phyloP scores from a whole-genome alignment of 2,797 vertebrate genomes.

The Channa striata region DNA sequence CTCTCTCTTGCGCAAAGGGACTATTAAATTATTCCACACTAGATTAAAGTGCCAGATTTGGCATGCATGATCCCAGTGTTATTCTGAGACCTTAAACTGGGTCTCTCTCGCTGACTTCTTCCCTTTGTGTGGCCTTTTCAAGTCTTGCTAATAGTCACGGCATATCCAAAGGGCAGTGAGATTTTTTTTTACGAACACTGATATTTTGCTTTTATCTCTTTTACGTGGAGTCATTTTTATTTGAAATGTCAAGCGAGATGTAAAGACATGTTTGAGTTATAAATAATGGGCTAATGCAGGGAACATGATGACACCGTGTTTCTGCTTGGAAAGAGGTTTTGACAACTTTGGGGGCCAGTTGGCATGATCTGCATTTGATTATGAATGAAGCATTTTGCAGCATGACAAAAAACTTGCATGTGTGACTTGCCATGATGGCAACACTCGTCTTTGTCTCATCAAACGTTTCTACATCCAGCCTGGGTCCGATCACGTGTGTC shows the following conservation, averaged over 20 bases:
- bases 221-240: too few species aligned
- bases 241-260: too few species aligned
- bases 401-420: conserved; percentile 68
- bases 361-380: conserved; percentile 64
- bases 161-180: conserved; percentile 31
- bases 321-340: conserved; percentile 6
- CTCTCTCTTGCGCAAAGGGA: conserved; percentile 13
- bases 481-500: conserved; percentile 8
- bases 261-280: too few species aligned
- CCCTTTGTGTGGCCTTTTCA: conserved; percentile 3
- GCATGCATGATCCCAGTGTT: conserved; percentile 20
- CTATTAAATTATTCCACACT: conserved; percentile 56
- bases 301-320: neutral
- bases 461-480: conserved; percentile 21
- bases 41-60: conserved; percentile 52
- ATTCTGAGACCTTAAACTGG: conserved; percentile 25
- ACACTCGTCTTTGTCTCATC: conserved; percentile 21
- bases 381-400: conserved; percentile 70
- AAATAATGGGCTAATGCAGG: too few species aligned
- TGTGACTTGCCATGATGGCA: conserved; percentile 31
- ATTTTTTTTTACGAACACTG: neutral
- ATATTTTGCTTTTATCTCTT: too few species aligned
- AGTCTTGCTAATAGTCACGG: neutral
- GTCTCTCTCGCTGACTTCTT: conserved; percentile 19
- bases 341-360: neutral